A percentile compares a stretch with the other conserved stretches of the same genome.
phyloP scores from a whole-genome alignment of 2,888 invertebrate species.

The Yponomeuta sedellus region DNA sequence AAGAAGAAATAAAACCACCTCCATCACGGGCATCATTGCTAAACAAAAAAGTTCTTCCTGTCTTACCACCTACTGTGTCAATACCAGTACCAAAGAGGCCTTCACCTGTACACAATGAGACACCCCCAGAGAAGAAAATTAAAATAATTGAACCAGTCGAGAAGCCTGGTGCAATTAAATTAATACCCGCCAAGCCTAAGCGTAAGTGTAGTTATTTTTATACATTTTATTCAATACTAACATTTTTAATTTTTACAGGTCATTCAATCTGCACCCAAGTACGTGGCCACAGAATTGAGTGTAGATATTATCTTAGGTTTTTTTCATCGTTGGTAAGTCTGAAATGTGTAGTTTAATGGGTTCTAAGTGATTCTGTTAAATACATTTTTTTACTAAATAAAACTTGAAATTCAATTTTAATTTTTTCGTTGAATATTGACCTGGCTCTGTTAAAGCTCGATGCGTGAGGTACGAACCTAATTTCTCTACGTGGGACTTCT shows the following conservation, averaged over 20 bases:
- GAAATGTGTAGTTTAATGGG: conserved; percentile 68
- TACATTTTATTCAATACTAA: conserved; percentile 36
- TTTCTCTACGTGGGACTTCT: background rate
- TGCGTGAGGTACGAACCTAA: conserved; percentile 31
- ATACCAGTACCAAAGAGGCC: conserved; percentile 67
- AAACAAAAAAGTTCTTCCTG: conserved; percentile 73
- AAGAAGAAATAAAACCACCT: conserved; percentile 91
- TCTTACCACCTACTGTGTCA: conserved; percentile 60
- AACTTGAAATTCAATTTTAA: conserved; percentile 53
- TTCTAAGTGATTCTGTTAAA: conserved; percentile 56
- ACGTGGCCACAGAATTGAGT: conserved; percentile 34
- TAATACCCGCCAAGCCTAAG: conserved; percentile 92
- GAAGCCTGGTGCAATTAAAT: conserved; percentile 88
- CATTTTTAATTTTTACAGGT: conserved; percentile 66
- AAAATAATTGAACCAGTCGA: conserved; percentile 80
- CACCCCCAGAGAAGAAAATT: conserved; percentile 86
- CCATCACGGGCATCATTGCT: conserved; percentile 83
- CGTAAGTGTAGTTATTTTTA: conserved; percentile 82
- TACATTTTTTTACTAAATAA: conserved; percentile 62
- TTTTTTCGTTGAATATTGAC: conserved; percentile 60
- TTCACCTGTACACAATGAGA: conserved; percentile 64
- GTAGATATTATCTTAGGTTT: conserved; percentile 47
- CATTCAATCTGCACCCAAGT: conserved; percentile 29
- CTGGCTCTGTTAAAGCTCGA: conserved; percentile 52
- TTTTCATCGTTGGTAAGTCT: conserved; percentile 64